Conservation (phyloP, 2,797 vertebrate genomes). For the Bufotes viridis region DNA sequence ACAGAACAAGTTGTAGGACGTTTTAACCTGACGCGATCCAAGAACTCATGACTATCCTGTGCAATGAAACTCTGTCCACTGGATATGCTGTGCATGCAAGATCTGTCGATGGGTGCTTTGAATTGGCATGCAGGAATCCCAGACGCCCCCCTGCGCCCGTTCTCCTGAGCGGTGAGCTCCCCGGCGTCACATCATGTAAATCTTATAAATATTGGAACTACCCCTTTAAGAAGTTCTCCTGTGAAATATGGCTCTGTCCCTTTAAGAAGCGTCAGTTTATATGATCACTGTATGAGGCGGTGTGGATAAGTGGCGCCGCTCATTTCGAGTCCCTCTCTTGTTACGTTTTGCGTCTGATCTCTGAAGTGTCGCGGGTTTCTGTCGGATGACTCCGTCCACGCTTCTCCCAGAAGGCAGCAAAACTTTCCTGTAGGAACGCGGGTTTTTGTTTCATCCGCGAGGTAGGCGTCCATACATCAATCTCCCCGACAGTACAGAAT, state of each 20-base stretch:
- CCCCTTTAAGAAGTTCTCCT: not conserved
- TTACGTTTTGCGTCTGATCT: not conserved
- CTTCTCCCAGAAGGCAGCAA: not conserved
- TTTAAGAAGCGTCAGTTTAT: not conserved
- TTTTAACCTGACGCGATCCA: too few relatives aligned
- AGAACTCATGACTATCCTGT: too few relatives aligned
- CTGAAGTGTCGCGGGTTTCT: not conserved
- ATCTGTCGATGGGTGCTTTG: too few relatives aligned
- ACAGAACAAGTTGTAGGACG: too few relatives aligned
- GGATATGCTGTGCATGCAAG: too few relatives aligned
- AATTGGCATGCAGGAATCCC: too few relatives aligned
- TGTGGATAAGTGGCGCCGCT: not conserved
- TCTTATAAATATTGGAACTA: not conserved
- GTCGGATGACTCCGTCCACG: not conserved
- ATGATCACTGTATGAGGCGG: too few relatives aligned
- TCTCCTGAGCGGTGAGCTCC: too few relatives aligned
- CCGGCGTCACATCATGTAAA: too few relatives aligned
- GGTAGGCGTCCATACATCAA: constrained; percentile 52
- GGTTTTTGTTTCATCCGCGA: constrained; percentile 3
- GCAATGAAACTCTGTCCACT: too few relatives aligned
- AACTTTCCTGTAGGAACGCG: not conserved
- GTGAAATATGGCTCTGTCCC: not conserved
- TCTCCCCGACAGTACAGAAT: constrained; percentile 19
- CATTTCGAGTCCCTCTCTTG: not conserved
- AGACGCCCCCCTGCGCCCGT: too few relatives aligned